A percentile compares a stretch with the other conserved stretches of the same genome.
phyloP scores from a whole-genome alignment of 1,140 invertebrate species.

The Aphaenogaster floridana region DNA sequence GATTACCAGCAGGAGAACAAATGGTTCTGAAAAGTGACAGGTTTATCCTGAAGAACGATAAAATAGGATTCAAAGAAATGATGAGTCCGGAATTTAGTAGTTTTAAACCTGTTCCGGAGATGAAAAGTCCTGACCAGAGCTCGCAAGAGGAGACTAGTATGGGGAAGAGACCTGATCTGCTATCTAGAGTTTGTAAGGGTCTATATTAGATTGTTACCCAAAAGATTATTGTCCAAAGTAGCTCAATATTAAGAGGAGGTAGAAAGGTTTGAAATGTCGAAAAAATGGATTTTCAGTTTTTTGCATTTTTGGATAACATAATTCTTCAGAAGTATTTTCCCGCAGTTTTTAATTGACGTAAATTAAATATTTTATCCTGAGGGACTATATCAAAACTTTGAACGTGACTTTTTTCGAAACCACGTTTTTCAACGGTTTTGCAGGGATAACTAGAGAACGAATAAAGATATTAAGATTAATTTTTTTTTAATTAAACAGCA shows the following conservation, averaged over 20 bases:
- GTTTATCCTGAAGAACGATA: slow-evolving; percentile 86
- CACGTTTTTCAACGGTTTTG: too few relatives aligned
- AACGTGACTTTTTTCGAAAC: too few relatives aligned
- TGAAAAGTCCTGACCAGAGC: slow-evolving; percentile 75
- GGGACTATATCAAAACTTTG: too few relatives aligned
- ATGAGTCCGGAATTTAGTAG: slow-evolving; percentile 85
- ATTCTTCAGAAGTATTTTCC: too few relatives aligned
- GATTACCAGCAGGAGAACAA: slow-evolving; percentile 64
- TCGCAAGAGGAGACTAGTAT: slow-evolving; percentile 82
- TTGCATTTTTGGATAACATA: too few relatives aligned
- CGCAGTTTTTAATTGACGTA: too few relatives aligned
- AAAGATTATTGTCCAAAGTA: not conserved
- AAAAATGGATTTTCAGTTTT: too few relatives aligned
- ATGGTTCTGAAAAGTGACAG: slow-evolving; percentile 78
- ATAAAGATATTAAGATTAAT: too few relatives aligned
- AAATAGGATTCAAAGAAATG: slow-evolving; percentile 83
- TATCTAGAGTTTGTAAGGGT: slow-evolving; percentile 90
- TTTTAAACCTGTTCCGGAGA: slow-evolving; percentile 83
- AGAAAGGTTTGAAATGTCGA: too few relatives aligned
- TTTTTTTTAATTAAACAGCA: too few relatives aligned
- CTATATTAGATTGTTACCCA: not conserved
- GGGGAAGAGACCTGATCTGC: slow-evolving; percentile 89
- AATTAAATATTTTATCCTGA: too few relatives aligned
- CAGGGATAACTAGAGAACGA: too few relatives aligned
- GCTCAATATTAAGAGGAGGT: not conserved